Base-by-base conservation (phyloP, 2,113 vertebrate species). In the Lethenteron reissneri region DNA sequence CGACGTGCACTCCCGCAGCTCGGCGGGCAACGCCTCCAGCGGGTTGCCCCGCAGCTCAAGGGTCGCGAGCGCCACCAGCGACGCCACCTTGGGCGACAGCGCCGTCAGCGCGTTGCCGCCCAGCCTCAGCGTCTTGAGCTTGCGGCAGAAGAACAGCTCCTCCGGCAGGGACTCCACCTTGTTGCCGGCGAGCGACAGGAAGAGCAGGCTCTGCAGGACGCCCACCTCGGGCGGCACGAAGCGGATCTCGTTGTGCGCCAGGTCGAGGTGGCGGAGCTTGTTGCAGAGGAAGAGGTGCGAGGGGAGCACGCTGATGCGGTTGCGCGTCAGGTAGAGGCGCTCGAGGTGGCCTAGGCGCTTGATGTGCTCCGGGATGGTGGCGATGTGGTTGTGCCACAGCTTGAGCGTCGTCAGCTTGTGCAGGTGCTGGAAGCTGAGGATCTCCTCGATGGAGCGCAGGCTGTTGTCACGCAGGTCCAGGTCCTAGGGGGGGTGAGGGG, bases 391-490 rank as follows among this genome's bases (percentile, higher is more conserved):
- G 81, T 88, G 80, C 87, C 88, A 91, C 64, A 92, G 80, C 64
- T 77, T 78, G 11, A 92, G 87, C 0, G 81, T 81, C 11, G 76
- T 78, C 69, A 92, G 78, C 71, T 86, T 86, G 11, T 78, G 79
- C 70, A 87, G 90, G 74, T 92, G 88, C 78, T 92, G 89, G 73
- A 91, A 79, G 70, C 88, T 90, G 17, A 91, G 80, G 69, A 91
- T 86, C 78, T 91, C 88, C 74, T 91, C 88, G 2, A 90, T 84
- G 1, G 87, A 85, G 62, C 79, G 82, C 8, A 92, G 81, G 74
- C 81, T 84, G 78, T 92, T 92, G 12, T 87, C 87, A 68, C 78
- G 83, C 58, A 92, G 80, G 77, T 92, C 87, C 58, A 92, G 73
- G 74, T 87, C 84, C 76, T 89, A 85, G 60, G 90, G 76, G 0